A percentile compares a stretch with the other conserved stretches of the same genome.
These are phyloP conservation scores for Myripristis murdjan DNA, from an alignment of 2,797 vertebrate genomes.

Conservation along the genomic window DNA sequence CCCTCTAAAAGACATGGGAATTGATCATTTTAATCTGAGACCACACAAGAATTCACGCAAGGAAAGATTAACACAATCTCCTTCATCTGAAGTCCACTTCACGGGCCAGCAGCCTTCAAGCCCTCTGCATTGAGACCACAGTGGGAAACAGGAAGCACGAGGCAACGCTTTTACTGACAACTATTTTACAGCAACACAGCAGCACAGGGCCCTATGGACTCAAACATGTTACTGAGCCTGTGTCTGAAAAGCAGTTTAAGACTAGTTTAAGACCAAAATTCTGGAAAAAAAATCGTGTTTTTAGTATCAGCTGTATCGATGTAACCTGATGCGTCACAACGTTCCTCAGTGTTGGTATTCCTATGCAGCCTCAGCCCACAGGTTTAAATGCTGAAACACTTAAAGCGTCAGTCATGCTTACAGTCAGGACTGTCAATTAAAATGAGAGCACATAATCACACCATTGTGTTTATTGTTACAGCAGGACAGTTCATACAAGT, in stretches of 20 bases:
- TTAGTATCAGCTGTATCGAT: no score
- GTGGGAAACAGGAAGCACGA: not conserved
- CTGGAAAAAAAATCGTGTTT: no score
- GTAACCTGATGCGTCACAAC: no score
- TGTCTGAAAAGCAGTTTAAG: not conserved
- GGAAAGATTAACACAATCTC: conserved; percentile 9
- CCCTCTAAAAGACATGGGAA: no score
- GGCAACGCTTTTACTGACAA: not conserved
- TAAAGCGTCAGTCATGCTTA: no score
- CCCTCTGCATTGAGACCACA: conserved; percentile 11
- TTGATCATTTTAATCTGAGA: not conserved
- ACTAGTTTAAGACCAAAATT: not conserved
- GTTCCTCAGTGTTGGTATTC: no score
- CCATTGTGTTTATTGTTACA: no score
- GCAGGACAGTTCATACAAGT: no score
- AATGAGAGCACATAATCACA: no score
- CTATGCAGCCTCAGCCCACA: no score
- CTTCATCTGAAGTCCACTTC: conserved; percentile 31
- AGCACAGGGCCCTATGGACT: not conserved
- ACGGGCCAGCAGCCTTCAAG: conserved; percentile 12
- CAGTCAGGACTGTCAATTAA: no score
- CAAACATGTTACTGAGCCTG: not conserved
- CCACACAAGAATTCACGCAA: not conserved
- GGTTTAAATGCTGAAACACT: no score
- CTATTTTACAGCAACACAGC: not conserved